These are phyloP conservation scores for Notamacropus eugenii DNA, from an alignment of 2,797 vertebrate genomes.

Conservation along the genomic window DNA sequence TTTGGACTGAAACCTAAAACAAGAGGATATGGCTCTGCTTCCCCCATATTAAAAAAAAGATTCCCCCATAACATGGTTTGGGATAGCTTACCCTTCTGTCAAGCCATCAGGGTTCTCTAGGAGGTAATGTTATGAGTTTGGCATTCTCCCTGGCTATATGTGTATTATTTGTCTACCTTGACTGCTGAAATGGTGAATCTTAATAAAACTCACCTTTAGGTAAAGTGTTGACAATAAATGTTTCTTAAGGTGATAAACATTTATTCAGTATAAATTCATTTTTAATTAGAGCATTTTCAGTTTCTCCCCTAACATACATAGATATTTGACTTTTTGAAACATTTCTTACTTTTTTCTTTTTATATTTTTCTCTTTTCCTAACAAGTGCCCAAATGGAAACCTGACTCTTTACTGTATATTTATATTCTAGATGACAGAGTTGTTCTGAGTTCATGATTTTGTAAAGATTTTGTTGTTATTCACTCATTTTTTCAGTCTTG, in stretches of 20 bases:
- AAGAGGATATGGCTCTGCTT: neutral
- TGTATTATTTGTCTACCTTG: neutral
- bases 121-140: neutral
- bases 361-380: neutral
- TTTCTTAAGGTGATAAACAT: neutral
- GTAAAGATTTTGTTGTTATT: neutral
- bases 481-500: neutral
- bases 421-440: constrained; percentile 20
- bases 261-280: neutral
- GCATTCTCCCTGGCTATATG: neutral
- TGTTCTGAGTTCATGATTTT: constrained; percentile 29
- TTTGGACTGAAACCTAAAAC: constrained; percentile 48
- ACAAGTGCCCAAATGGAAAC: constrained; percentile 39
- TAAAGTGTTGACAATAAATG: neutral
- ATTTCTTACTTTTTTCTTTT: constrained; percentile 21
- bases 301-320: neutral
- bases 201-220: neutral
- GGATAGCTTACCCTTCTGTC: neutral
- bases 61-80: neutral
- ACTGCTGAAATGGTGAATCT: neutral
- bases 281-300: neutral
- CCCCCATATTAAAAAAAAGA: neutral
- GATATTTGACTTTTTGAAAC: constrained; percentile 12
- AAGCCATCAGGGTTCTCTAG: neutral
- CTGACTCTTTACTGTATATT: constrained; percentile 18